Percentiles rank a stretch among this genome's conserved stretches.
phyloP scores from a whole-genome alignment of 2,888 invertebrate genomes.

The Latrodectus elegans region DNA sequence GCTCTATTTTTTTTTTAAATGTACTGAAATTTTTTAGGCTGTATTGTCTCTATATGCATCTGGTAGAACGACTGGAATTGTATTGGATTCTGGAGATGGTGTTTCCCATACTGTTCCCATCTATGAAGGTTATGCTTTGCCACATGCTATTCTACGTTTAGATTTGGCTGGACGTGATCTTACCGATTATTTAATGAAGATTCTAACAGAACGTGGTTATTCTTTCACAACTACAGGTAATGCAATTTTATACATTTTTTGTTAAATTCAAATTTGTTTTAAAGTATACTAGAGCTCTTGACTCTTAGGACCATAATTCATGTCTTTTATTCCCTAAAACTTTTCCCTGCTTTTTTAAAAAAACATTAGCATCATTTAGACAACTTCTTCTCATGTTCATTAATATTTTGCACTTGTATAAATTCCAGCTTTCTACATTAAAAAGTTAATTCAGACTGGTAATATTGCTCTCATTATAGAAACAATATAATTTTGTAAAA shows the following conservation, averaged over 20 bases:
- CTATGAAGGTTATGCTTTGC: constrained; percentile 83
- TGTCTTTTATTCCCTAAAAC: no score
- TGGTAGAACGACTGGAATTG: constrained; percentile 94
- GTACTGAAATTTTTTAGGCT: constrained; percentile 78
- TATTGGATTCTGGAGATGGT: constrained; percentile 93
- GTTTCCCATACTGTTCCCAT: constrained; percentile 95
- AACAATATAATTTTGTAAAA: no score
- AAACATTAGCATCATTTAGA: no score
- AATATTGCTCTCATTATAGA: no score
- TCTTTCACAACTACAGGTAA: constrained; percentile 78
- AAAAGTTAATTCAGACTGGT: no score
- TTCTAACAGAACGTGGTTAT: constrained; percentile 78
- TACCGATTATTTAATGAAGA: constrained; percentile 79
- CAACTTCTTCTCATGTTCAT: no score
- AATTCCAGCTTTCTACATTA: no score
- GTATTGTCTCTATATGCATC: constrained; percentile 94
- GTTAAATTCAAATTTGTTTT: no score
- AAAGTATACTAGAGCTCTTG: no score
- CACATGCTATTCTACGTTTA: constrained; percentile 77
- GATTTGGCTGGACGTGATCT: constrained; percentile 78
- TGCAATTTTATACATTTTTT: constrained; percentile 74
- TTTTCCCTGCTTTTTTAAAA: no score
- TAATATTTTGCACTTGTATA: no score
- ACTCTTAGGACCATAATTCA: no score
- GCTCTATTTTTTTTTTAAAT: neutral